Percentiles rank a stretch among this genome's conserved stretches.
Evolutionary conservation across 2,113 vertebrate genomes (phyloP).

Genomic region (Oreochromis aureus): DNA sequence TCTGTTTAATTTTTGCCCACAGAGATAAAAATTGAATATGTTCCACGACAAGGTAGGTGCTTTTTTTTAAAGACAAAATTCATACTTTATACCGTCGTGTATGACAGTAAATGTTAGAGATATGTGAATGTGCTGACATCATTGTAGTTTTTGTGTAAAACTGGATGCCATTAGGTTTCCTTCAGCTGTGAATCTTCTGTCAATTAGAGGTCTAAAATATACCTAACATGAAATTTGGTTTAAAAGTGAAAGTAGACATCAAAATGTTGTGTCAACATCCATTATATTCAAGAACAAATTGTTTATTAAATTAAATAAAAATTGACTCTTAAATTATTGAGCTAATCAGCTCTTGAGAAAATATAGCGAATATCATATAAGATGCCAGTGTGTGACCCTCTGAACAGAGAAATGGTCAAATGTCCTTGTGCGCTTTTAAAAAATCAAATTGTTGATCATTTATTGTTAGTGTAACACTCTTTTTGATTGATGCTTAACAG

Average conservation of each 20-base stretch:
- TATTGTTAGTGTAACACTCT: neutral
- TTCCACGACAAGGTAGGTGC: slow-evolving; percentile 82
- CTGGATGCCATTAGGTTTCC: neutral
- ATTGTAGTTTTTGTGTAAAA: neutral
- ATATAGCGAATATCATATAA: neutral
- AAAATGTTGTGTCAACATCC: neutral
- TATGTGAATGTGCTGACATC: neutral
- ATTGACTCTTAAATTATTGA: neutral
- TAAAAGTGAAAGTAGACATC: neutral
- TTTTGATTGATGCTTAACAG: neutral
- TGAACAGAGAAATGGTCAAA: neutral
- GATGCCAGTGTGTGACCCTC: neutral
- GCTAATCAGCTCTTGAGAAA: neutral
- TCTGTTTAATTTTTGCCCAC: neutral
- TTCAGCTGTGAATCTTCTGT: neutral
- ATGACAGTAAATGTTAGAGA: neutral
- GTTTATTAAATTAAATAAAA: neutral
- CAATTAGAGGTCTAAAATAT: accelerated
- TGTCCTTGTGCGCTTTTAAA: neutral
- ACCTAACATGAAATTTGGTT: neutral
- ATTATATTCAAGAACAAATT: neutral
- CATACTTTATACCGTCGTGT: neutral
- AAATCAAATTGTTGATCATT: neutral
- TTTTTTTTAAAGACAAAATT: neutral
- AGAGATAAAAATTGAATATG: slow-evolving; percentile 92